Evolutionary conservation across 37 sponge, comb jelly and placozoan genomes (phyloP).

Genomic region (Beroe forskalii): DNA sequence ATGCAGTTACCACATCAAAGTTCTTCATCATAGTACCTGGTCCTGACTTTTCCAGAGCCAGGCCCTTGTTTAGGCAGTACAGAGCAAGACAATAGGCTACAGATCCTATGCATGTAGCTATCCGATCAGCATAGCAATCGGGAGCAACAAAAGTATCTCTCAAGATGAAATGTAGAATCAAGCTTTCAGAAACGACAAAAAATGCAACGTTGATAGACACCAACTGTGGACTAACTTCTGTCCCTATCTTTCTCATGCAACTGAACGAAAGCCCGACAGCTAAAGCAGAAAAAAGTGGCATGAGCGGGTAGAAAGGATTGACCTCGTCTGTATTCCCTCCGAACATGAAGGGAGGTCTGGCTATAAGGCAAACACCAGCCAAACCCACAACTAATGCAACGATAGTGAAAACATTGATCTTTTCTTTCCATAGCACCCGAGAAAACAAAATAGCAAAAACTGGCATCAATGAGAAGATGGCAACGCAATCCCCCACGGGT

Average conservation of each 20-base stretch:
- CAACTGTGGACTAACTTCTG: not conserved
- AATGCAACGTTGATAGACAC: not conserved
- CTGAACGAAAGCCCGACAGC: conserved; percentile 2
- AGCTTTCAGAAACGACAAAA: not conserved
- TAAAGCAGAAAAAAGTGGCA: not conserved
- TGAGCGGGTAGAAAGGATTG: not conserved
- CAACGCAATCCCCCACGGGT: not conserved
- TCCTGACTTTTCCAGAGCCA: conserved; percentile 43
- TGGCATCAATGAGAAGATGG: not conserved
- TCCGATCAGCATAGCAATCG: not conserved
- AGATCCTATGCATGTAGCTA: not conserved
- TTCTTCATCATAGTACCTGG: conserved; percentile 14
- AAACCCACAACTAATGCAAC: not conserved
- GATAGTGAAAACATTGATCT: not conserved
- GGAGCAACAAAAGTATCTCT: not conserved
- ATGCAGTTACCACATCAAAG: conserved; percentile 30
- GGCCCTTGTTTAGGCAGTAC: not conserved
- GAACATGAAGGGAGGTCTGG: conserved; percentile 14
- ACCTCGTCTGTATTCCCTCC: not conserved
- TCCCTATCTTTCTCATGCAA: conserved; percentile 46
- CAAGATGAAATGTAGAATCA: not conserved
- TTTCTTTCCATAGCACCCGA: conserved; percentile 41
- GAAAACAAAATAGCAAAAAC: conserved; percentile 32
- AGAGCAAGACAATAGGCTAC: not conserved
- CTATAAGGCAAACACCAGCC: not conserved